phyloP scores from a whole-genome alignment of 2,113 vertebrate genomes.

The Mirounga angustirostris region DNA sequence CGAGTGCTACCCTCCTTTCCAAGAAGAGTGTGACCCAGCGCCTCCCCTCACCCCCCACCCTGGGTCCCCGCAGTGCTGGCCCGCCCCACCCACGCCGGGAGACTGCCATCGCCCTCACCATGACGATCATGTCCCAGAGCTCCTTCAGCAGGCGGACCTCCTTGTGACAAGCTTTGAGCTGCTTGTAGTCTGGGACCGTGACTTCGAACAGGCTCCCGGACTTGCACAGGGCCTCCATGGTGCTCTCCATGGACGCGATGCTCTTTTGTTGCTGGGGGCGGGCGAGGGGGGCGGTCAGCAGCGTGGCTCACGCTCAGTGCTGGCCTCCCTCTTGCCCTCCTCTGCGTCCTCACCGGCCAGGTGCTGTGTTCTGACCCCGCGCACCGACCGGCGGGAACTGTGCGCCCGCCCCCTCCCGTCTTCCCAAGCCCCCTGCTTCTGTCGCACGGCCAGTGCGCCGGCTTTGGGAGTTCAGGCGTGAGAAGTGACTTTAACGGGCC shows the following conservation, averaged over 20 bases:
- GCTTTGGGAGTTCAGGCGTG: rapidly evolving
- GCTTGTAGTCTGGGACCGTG: constrained; percentile 83
- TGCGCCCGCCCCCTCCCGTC: neutral
- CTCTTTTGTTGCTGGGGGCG: constrained; percentile 78
- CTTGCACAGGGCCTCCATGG: constrained; percentile 81
- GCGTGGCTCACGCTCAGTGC: rapidly evolving
- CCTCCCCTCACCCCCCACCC: neutral
- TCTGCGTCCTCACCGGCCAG: rapidly evolving
- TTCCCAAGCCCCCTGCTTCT: rapidly evolving
- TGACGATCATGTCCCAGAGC: constrained; percentile 88
- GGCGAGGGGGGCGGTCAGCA: rapidly evolving
- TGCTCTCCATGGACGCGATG: constrained; percentile 77
- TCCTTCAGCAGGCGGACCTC: constrained; percentile 88
- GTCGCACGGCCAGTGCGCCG: rapidly evolving
- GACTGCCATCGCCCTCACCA: constrained; percentile 70
- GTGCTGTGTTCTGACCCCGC: rapidly evolving
- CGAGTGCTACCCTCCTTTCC: rapidly evolving
- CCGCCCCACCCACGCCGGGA: rapidly evolving
- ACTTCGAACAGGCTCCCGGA: constrained; percentile 87
- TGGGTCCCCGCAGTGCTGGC: rapidly evolving
- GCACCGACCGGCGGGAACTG: rapidly evolving
- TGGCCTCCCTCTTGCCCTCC: neutral
- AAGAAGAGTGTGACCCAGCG: neutral
- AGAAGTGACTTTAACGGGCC: neutral
- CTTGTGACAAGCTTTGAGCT: constrained; percentile 85